Evolutionary conservation across 2,113 vertebrate species (phyloP).

Genomic region (Daboia siamensis): DNA sequence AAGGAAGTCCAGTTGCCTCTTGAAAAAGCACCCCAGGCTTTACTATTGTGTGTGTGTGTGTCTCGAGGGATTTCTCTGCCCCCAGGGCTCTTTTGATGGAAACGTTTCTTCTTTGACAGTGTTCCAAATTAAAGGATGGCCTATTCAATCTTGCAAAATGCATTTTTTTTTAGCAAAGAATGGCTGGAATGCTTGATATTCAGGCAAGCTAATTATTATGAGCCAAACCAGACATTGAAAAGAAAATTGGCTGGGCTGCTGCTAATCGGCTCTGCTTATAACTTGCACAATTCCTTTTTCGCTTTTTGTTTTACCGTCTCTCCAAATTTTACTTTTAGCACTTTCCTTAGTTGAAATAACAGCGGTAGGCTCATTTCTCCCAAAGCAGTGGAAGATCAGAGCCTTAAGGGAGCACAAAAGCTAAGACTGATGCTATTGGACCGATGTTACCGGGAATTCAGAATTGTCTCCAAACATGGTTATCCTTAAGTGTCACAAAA

Average conservation of each 20-base stretch:
- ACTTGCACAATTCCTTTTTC: neutral
- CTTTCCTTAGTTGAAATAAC: neutral
- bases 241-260: neutral
- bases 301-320: neutral
- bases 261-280: neutral
- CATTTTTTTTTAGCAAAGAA: neutral
- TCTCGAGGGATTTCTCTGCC: neutral
- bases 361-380: neutral
- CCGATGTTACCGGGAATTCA: neutral
- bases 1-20: too few relatives aligned
- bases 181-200: neutral
- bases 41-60: neutral
- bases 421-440: neutral
- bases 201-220: neutral
- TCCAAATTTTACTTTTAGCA: neutral
- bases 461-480: neutral
- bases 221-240: neutral
- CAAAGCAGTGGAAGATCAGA: neutral
- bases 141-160: neutral
- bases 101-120: neutral
- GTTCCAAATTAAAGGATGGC: neutral
- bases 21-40: too few relatives aligned
- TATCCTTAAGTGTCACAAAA: neutral
- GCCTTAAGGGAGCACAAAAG: neutral
- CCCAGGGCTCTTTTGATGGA: neutral